Evolutionary conservation across 2,888 invertebrate species (phyloP).

Genomic region (Thereva nobilitata): DNA sequence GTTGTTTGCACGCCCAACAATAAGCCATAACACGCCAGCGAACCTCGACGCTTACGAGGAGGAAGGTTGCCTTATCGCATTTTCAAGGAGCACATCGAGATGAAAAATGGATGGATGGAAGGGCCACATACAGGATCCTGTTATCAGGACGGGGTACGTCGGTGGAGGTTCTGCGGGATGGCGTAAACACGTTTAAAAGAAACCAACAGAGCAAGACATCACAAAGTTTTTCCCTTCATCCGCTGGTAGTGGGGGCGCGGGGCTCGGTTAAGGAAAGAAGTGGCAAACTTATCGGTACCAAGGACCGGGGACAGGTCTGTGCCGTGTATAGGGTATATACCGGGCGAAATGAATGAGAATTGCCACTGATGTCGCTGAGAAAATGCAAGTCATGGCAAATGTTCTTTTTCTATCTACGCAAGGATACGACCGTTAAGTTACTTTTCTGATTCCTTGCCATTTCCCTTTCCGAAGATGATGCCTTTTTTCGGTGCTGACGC

Average conservation of each 20-base stretch:
- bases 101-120: conserved; percentile 39
- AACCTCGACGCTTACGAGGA: conserved; percentile 1
- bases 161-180: conserved; percentile 18
- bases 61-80: conserved; percentile 39
- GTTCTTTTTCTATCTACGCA: conserved; percentile 11
- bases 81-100: conserved; percentile 34
- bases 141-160: conserved; percentile 26
- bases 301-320: too few species aligned
- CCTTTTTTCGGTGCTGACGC: conserved; percentile 25
- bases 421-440: conserved; percentile 23
- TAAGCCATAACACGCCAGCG: conserved; percentile 31
- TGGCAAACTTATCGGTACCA: conserved; percentile 29
- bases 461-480: conserved; percentile 35
- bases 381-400: conserved; percentile 38
- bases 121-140: conserved; percentile 36
- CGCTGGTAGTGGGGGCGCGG: too few species aligned
- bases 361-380: conserved; percentile 11
- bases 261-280: background rate
- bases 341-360: conserved; percentile 25
- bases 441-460: conserved; percentile 37
- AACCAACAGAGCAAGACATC: conserved; percentile 29
- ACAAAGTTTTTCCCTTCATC: conserved; percentile 11
- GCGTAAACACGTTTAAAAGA: conserved; percentile 30
- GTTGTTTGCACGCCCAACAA: conserved; percentile 38
- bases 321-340: too few species aligned